Percentiles rank a stretch among this genome's conserved stretches.
Evolutionary conservation across 2,888 invertebrate species (phyloP).

Genomic region (Omphaloscelis lunosa): DNA sequence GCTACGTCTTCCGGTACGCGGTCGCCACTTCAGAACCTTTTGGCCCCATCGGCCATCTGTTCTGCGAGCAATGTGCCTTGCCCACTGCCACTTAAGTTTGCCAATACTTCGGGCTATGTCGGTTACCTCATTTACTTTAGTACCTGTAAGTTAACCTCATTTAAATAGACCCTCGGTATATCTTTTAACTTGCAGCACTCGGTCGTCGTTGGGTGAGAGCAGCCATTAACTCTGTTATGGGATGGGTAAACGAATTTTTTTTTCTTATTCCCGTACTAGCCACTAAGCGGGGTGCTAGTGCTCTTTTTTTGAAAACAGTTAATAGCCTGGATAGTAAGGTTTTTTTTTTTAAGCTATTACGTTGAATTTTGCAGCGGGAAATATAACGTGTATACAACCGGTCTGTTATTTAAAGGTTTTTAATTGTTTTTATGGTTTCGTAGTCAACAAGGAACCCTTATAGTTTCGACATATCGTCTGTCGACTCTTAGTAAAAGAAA

Average conservation of each 20-base stretch:
- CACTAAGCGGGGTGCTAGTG: slow-evolving; percentile 74
- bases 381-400: slow-evolving; percentile 9
- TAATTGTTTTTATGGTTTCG: slow-evolving; percentile 25
- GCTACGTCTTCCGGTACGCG: too few relatives aligned
- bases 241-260: slow-evolving; percentile 78
- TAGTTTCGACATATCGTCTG: too few relatives aligned
- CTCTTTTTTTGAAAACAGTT: slow-evolving; percentile 74
- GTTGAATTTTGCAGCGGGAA: slow-evolving; percentile 33
- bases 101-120: too few relatives aligned
- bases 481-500: too few relatives aligned
- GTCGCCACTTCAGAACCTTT: too few relatives aligned
- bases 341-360: slow-evolving; percentile 40
- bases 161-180: too few relatives aligned
- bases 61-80: too few relatives aligned
- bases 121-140: too few relatives aligned
- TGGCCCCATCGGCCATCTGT: too few relatives aligned
- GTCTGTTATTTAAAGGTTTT: slow-evolving; percentile 20
- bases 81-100: too few relatives aligned
- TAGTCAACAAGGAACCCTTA: too few relatives aligned
- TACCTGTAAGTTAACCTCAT: too few relatives aligned
- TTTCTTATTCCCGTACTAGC: slow-evolving; percentile 73
- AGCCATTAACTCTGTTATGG: slow-evolving; percentile 82
- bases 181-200: slow-evolving; percentile 35
- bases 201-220: slow-evolving; percentile 71
- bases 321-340: slow-evolving; percentile 66